Conservation (phyloP, 2,113 vertebrate genomes). For the Hyaena hyaena region DNA sequence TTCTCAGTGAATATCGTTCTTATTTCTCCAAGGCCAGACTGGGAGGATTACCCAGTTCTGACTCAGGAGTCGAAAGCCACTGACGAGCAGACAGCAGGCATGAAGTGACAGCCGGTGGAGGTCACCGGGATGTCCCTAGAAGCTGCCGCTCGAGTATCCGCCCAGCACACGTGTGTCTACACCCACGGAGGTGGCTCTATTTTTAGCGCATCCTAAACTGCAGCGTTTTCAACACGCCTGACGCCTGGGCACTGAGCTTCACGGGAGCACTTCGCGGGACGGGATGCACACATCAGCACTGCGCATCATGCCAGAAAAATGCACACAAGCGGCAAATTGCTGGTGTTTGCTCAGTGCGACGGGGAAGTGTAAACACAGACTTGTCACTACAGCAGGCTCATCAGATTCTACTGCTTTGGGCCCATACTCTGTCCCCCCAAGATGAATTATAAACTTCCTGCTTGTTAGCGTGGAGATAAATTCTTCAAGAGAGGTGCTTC, state of each 20-base stretch:
- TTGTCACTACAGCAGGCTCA: rapidly evolving
- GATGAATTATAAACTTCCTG: not conserved
- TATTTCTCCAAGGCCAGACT: not conserved
- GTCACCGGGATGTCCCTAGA: rapidly evolving
- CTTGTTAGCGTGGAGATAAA: not conserved
- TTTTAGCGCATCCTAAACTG: not conserved
- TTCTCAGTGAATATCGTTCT: not conserved
- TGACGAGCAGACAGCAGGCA: not conserved
- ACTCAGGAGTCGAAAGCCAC: too few species aligned
- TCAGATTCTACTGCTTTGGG: not conserved
- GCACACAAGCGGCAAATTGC: rapidly evolving
- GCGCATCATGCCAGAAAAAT: rapidly evolving
- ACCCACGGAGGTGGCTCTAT: rapidly evolving
- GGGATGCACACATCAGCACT: rapidly evolving
- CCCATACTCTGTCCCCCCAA: not conserved
- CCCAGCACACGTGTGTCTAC: rapidly evolving
- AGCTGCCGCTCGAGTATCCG: rapidly evolving
- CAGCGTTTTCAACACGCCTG: not conserved
- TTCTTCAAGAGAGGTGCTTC: not conserved
- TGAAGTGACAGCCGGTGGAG: rapidly evolving
- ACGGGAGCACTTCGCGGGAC: not conserved
- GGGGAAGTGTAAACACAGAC: rapidly evolving
- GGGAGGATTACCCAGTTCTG: not conserved
- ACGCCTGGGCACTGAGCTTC: rapidly evolving
- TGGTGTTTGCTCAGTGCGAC: rapidly evolving